Evolutionary conservation across 2,888 invertebrate genomes (phyloP).

Genomic region (Ochlodes sylvanus): DNA sequence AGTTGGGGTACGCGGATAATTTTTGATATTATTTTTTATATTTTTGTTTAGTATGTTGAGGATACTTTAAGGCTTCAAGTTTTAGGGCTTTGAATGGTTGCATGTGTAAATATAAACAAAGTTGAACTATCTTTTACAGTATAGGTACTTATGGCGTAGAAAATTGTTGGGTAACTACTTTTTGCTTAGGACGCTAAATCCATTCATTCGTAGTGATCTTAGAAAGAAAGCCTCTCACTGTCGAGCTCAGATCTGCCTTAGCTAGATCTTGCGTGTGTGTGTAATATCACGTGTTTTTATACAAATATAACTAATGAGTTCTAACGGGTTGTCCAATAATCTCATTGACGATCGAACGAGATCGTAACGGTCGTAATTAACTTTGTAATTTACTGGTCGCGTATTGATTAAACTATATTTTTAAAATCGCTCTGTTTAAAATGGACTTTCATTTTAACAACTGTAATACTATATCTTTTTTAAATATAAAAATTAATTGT

Average conservation of each 20-base stretch:
- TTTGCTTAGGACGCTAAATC: conserved; percentile 61
- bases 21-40: conserved; percentile 8
- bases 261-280: conserved; percentile 4
- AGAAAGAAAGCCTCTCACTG: conserved; percentile 51
- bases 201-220: conserved; percentile 43
- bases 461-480: not conserved
- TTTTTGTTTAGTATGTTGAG: too few relatives aligned
- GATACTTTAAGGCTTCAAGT: too few relatives aligned
- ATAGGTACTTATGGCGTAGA: conserved; percentile 23
- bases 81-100: too few relatives aligned
- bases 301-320: conserved; percentile 38
- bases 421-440: not conserved
- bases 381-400: conserved; percentile 9
- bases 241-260: conserved; percentile 35
- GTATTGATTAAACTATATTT: not conserved
- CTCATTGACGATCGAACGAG: conserved; percentile 5
- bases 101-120: too few relatives aligned
- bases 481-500: not conserved
- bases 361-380: not conserved
- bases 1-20: conserved; percentile 45
- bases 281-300: conserved; percentile 38
- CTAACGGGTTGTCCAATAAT: conserved; percentile 20
- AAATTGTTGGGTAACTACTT: conserved; percentile 57
- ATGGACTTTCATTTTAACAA: too few relatives aligned
- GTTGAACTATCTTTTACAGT: too few relatives aligned